A percentile compares a stretch with the other conserved stretches of the same genome.
Conservation (phyloP, 2,113 vertebrate genomes). For the Sorex fumeus region DNA sequence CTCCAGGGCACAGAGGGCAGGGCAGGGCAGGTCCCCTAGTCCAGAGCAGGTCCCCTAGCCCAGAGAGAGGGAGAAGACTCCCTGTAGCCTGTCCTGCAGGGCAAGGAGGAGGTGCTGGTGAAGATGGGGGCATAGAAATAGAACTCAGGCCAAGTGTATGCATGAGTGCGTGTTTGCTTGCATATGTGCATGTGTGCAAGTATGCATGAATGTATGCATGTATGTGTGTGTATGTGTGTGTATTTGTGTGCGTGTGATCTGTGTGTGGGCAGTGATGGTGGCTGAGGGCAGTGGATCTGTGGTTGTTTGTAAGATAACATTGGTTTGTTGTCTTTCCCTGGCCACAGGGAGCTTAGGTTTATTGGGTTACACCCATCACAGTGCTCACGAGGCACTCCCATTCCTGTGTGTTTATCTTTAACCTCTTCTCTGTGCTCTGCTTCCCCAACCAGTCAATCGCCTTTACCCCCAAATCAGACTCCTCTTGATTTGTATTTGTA, state of each 20-base stretch:
- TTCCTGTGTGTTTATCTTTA: too few species aligned
- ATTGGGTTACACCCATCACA: too few species aligned
- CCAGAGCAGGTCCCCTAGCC: not conserved
- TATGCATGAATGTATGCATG: not conserved
- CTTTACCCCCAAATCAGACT: too few species aligned
- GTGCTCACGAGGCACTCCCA: too few species aligned
- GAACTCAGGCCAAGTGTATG: conserved; percentile 34
- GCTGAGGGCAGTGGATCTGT: conserved; percentile 50
- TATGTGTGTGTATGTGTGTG: not conserved
- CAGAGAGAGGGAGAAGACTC: conserved; percentile 41
- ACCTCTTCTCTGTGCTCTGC: too few species aligned
- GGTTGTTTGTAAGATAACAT: not conserved
- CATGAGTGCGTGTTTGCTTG: not conserved
- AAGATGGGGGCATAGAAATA: not conserved
- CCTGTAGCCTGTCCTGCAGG: conserved; percentile 83
- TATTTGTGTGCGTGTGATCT: not conserved
- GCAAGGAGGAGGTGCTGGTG: conserved; percentile 55
- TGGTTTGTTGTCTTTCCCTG: too few species aligned
- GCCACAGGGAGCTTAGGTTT: too few species aligned
- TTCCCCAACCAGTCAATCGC: too few species aligned
- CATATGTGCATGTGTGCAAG: conserved; percentile 5
- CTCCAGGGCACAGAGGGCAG: conserved; percentile 52
- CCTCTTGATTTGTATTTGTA: too few species aligned
- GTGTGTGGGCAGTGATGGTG: conserved; percentile 79
- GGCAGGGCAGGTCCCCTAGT: conserved; percentile 60